Evolutionary conservation across 2,113 vertebrate species (phyloP).

Genomic region (Dasyornis broadbenti): DNA sequence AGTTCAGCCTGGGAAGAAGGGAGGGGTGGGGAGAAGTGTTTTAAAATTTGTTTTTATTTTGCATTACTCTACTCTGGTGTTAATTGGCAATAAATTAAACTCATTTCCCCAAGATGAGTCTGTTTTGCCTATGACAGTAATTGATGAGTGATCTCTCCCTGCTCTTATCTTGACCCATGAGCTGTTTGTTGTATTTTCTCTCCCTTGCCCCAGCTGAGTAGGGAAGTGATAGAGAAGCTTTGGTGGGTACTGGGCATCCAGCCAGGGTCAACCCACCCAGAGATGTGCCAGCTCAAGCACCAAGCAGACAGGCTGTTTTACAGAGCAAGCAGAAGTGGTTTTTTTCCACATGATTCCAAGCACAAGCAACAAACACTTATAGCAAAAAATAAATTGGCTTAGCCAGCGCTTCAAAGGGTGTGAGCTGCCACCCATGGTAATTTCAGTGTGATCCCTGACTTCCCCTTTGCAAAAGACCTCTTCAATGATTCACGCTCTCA

Average conservation of each 20-base stretch:
- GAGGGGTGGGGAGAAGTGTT: background rate
- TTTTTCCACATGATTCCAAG: background rate
- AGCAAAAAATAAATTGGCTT: background rate
- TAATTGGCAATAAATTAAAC: background rate
- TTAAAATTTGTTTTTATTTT: background rate
- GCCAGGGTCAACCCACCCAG: background rate
- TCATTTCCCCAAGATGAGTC: background rate
- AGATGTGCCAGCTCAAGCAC: background rate
- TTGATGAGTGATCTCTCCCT: background rate
- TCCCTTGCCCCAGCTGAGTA: fast-evolving
- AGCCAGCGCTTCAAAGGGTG: background rate
- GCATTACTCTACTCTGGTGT: background rate
- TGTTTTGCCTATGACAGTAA: background rate
- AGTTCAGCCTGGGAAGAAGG: background rate
- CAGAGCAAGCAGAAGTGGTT: background rate
- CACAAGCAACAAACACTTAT: fast-evolving
- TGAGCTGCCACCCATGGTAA: background rate
- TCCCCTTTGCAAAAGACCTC: background rate
- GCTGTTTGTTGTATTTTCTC: fast-evolving
- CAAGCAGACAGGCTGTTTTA: background rate
- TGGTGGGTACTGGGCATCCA: background rate
- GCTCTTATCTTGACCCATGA: fast-evolving
- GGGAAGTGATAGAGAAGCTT: background rate
- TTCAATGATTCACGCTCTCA: fast-evolving
- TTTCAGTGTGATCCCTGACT: background rate